Percentiles rank a stretch among this genome's conserved stretches.
These are phyloP conservation scores for Echeneis naucrates DNA, from an alignment of 2,797 vertebrate species.

Conservation along the genomic window DNA sequence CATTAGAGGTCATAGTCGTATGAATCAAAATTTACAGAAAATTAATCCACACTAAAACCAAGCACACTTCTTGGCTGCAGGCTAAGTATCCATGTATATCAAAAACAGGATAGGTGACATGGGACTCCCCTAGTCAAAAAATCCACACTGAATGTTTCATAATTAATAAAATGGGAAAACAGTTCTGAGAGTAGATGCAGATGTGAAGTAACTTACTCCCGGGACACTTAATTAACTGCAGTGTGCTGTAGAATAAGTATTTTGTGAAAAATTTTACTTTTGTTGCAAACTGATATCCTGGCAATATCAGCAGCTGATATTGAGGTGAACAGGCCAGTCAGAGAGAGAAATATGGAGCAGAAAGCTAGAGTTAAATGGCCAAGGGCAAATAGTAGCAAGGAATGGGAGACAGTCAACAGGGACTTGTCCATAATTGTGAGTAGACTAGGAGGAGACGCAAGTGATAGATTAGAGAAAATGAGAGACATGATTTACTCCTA, in stretches of 20 bases:
- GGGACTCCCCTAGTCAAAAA: conserved; percentile 2
- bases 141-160: not conserved
- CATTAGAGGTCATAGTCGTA: not conserved
- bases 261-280: not conserved
- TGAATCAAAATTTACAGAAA: not conserved
- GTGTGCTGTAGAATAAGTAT: not conserved
- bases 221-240: not conserved
- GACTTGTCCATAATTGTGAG: too few species aligned
- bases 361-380: too few species aligned
- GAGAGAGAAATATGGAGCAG: too few species aligned
- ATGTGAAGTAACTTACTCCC: not conserved
- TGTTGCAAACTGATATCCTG: not conserved
- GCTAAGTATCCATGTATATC: not conserved
- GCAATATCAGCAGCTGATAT: too few species aligned
- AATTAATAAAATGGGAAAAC: not conserved
- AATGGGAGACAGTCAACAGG: too few species aligned
- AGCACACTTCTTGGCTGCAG: not conserved
- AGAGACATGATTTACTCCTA: too few species aligned
- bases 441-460: too few species aligned
- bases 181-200: not conserved
- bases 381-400: too few species aligned
- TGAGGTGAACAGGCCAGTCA: too few species aligned
- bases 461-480: too few species aligned
- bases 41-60: not conserved
- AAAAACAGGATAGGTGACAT: not conserved